Percentiles rank a stretch among this genome's conserved stretches.
Evolutionary conservation across 1,140 invertebrate species (phyloP).

Genomic region (Campoletis sonorensis): DNA sequence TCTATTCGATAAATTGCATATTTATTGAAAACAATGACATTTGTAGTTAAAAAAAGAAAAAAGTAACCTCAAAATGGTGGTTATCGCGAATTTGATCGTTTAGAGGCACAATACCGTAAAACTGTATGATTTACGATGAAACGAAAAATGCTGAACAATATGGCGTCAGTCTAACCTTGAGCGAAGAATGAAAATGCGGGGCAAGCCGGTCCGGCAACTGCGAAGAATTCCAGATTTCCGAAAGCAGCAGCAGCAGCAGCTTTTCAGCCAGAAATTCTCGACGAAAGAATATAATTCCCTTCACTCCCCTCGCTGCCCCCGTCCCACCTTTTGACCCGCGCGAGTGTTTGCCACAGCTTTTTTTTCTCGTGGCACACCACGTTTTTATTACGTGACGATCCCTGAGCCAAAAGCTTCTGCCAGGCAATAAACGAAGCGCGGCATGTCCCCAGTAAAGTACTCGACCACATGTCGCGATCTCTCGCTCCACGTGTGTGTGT

Average conservation of each 20-base stretch:
- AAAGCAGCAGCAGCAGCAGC: too few relatives aligned
- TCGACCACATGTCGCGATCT: constrained; percentile 61
- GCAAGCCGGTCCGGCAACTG: constrained; percentile 30
- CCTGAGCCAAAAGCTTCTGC: constrained; percentile 40
- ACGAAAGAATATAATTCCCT: neutral
- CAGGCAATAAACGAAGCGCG: constrained; percentile 56
- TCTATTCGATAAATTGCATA: too few relatives aligned
- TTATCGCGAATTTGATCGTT: too few relatives aligned
- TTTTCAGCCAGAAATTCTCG: constrained; percentile 23
- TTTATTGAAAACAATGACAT: too few relatives aligned
- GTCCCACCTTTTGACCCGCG: neutral
- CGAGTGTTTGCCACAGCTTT: neutral
- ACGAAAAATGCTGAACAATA: too few relatives aligned
- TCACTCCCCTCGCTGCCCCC: neutral
- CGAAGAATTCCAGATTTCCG: constrained; percentile 12
- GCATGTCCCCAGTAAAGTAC: constrained; percentile 54
- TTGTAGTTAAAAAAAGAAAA: too few relatives aligned
- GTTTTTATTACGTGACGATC: constrained; percentile 64
- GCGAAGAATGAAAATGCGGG: too few relatives aligned
- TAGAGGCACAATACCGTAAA: too few relatives aligned
- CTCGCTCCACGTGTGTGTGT: constrained; percentile 27
- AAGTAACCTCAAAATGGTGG: too few relatives aligned
- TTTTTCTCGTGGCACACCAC: constrained; percentile 19
- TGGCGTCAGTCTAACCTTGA: too few relatives aligned
- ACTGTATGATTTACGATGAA: too few relatives aligned